Base-by-base conservation (phyloP, 2,113 vertebrate genomes). In the Silurus meridionalis region DNA sequence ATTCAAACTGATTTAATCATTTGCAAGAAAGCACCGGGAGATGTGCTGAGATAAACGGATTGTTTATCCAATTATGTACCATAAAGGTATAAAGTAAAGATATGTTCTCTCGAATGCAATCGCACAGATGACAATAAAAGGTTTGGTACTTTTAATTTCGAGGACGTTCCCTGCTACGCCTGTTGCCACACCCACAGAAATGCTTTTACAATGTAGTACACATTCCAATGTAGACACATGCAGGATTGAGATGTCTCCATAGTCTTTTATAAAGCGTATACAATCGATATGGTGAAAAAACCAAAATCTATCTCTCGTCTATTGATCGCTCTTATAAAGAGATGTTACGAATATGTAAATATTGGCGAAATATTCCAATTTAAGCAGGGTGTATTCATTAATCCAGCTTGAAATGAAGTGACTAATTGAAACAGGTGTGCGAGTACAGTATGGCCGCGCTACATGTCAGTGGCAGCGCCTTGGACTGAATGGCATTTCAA, bases 401-500 rank as follows among this genome's bases (percentile, higher is more conserved):
- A 52, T 8, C 48, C 64, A 7, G 2, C 46, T 37, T 58, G 9
- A 55, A 77, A 77, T 25, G 1, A 55, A 28, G 11, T 17, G 63
- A 67, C 10, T 71, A 55, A 69, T 83, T 13, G 55, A 83, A 48
- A 10, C 67, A 60, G 83, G 53, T 50, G 69, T 61, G 67, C 55
- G 60, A 23, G 69, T 72, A 28, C 4, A 10, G 48, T 66, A 72
- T 25, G 7, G 6, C 61, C 0, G 46, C 23, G 11, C 28, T 48
- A 15, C 55, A n/a, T 74, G 58, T 60, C 69, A 17, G 5, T 14
- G 15, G 7, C n/a, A 23, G 50, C 17, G 25, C 58, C 67, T 83
- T 13, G 67, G 61, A 60, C 3, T 50, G 55, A 83, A 86, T 66
- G 61, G 80, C 13, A 66, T 78, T 66, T 87, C 50, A 58, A 82